These are phyloP conservation scores for Gila orcuttii DNA, from an alignment of 2,113 vertebrate species.

Conservation along the genomic window DNA sequence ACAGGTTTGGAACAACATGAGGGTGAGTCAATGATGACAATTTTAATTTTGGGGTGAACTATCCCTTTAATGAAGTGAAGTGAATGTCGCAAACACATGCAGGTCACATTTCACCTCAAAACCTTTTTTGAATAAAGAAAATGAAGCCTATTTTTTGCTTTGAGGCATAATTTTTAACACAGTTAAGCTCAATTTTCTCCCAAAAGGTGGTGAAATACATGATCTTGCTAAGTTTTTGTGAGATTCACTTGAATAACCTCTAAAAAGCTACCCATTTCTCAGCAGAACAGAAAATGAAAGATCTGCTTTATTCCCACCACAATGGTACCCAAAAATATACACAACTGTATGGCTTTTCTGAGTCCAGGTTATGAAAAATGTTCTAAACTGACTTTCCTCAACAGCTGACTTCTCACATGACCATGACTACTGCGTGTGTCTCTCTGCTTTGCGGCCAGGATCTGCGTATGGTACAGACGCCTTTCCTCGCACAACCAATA, in stretches of 20 bases:
- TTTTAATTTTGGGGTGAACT: too few species aligned
- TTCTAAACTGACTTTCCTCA: conserved; percentile 79
- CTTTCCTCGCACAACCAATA: conserved; percentile 38
- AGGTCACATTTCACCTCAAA: not conserved
- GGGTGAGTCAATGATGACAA: too few species aligned
- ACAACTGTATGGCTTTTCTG: conserved; percentile 20
- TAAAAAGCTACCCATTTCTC: conserved; percentile 10
- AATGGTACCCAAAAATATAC: conserved; percentile 31
- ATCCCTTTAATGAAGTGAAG: too few species aligned
- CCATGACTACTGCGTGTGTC: conserved; percentile 81
- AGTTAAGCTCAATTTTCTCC: not conserved
- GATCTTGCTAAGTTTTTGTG: not conserved
- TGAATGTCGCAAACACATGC: not conserved
- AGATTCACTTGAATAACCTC: not conserved
- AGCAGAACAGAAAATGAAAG: conserved; percentile 3
- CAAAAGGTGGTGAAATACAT: not conserved
- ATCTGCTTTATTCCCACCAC: not conserved
- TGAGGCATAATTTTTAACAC: not conserved
- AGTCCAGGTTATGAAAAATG: conserved; percentile 55
- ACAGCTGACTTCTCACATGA: conserved; percentile 78
- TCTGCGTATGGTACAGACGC: conserved; percentile 77
- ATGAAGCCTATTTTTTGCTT: not conserved
- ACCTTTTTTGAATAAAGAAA: not conserved
- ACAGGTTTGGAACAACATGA: too few species aligned
- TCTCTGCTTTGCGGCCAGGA: conserved; percentile 71